These are phyloP conservation scores for Rotaria magnacalcarata DNA, from an alignment of 2,888 invertebrate genomes.

Conservation along the genomic window DNA sequence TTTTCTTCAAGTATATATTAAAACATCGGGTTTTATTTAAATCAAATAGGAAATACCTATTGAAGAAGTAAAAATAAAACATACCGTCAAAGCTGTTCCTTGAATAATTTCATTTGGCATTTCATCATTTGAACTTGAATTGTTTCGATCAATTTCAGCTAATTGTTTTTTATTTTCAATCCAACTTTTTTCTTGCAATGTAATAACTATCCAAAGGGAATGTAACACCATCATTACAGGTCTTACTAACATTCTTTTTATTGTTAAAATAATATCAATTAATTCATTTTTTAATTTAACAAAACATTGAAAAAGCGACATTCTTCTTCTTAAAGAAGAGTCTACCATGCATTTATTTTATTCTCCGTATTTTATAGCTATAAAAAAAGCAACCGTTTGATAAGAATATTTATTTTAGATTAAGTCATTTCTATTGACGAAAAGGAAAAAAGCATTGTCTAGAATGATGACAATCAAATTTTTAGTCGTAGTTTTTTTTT, in stretches of 20 bases:
- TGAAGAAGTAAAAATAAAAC: not conserved
- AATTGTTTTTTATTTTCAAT: not conserved
- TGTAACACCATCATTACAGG: not conserved
- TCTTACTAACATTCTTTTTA: not conserved
- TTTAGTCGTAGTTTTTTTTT: no score
- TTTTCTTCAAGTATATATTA: no score
- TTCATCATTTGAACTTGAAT: not conserved
- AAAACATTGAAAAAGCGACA: no score
- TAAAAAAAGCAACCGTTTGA: no score
- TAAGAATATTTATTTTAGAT: no score
- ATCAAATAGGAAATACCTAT: not conserved
- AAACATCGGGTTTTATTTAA: not conserved
- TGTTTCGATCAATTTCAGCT: not conserved
- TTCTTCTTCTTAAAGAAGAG: no score
- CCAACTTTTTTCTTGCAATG: not conserved
- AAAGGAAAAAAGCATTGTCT: no score
- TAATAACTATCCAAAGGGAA: not conserved
- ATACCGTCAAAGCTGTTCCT: not conserved
- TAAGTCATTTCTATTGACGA: no score
- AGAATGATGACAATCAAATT: no score
- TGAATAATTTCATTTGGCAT: conserved; percentile 8
- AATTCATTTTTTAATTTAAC: not conserved
- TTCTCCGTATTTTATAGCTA: no score
- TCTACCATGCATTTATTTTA: no score
- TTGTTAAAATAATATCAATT: not conserved